Percentiles rank a stretch among this genome's conserved stretches.
Conservation (phyloP, 1,140 invertebrate genomes). For the Phthorimaea operculella region DNA sequence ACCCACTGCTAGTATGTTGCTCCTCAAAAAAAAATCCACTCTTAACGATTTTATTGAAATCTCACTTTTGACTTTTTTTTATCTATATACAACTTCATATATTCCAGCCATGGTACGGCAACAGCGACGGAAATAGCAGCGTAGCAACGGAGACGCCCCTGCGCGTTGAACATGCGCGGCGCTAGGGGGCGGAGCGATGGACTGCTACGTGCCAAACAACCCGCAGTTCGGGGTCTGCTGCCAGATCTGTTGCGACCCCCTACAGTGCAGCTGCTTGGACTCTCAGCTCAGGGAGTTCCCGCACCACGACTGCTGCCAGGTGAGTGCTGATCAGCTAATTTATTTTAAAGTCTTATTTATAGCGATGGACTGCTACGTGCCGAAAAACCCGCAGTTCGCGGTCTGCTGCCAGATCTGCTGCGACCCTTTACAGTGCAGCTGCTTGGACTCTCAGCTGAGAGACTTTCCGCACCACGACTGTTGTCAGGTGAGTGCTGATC, state of each 20-base stretch:
- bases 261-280: constrained; percentile 49
- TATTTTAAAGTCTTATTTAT: not conserved
- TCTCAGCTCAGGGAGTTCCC: constrained; percentile 40
- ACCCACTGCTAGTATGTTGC: no score
- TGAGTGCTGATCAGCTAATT: constrained; percentile 9
- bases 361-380: constrained; percentile 63
- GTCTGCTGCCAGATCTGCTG: constrained; percentile 55
- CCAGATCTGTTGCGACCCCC: constrained; percentile 53
- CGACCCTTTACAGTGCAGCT: constrained; percentile 56
- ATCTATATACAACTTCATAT: no score
- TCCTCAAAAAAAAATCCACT: no score
- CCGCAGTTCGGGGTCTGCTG: constrained; percentile 63
- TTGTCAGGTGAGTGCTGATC: constrained; percentile 37
- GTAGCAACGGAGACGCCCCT: constrained; percentile 23
- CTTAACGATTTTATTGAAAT: no score
- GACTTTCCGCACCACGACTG: constrained; percentile 30
- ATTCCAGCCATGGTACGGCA: no score
- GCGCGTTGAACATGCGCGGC: constrained; percentile 36
- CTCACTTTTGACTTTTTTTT: no score
- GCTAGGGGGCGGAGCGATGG: constrained; percentile 46
- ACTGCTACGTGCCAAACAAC: constrained; percentile 66
- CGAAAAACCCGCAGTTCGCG: constrained; percentile 9
- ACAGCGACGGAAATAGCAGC: no score
- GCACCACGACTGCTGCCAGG: constrained; percentile 56
- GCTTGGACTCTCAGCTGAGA: constrained; percentile 31